Base-by-base conservation (phyloP, 2,113 vertebrate genomes). In the Peucedramus taeniatus region DNA sequence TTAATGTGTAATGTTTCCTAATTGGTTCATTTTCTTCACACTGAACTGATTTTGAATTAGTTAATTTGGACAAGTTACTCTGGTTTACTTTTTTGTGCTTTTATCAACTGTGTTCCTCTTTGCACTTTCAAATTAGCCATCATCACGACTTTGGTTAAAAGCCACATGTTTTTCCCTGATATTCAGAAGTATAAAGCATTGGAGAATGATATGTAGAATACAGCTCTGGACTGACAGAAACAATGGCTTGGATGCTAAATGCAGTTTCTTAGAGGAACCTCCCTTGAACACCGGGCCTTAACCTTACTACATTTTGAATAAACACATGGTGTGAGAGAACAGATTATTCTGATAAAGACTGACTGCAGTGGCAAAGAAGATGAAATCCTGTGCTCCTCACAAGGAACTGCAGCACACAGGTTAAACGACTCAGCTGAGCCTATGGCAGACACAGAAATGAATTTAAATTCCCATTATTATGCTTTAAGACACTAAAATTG, bases 371-470 rank as follows among this genome's bases (percentile, higher is more conserved):
- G 65, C 18, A 71, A 78, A 74, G 61, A 45, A 30, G 44, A 66
- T 3, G 1, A 88, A 65, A 35, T 44, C 30, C 65, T 75, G 40
- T 16, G 31, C 70, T 63, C 18, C 37, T 68, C 51, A 39, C 11
- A 24, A 35, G 39, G 26, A 77, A 40, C 50, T 10, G 42, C 30
- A 86, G 59, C 86, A 40, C 28, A 8, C 4, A 37, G 53, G 42
- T 59, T 72, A 47, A 87, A 61, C 21, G 35, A 79, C 45, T 68
- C 80, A 56, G 13, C 31, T 7, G 15, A 89, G 45, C 4, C 53
- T 61, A 22, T 19, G 42, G 61, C 0, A 0, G 61, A 63, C 17
- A 28, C 80, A 66, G 65, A 70, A 76, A 65, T 50, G 0, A 66
- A 72, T 4, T 81, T 31, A 45, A 56, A 76, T 57, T 33, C 64